These are phyloP conservation scores for Drosophila teissieri DNA, from an alignment of 1,140 invertebrate species.

Conservation along the genomic window DNA sequence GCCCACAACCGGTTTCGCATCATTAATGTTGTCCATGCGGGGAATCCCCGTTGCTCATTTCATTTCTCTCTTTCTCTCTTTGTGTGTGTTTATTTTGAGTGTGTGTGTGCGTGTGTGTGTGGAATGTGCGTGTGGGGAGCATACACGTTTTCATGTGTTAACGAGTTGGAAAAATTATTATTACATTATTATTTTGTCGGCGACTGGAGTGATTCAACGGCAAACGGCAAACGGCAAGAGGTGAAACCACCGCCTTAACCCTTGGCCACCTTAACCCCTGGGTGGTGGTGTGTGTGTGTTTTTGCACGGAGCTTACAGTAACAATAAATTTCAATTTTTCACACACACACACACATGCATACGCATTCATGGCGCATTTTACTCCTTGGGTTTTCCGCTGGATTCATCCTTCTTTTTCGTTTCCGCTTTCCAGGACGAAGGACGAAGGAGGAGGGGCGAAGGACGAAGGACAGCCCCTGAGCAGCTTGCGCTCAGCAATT, in stretches of 20 bases:
- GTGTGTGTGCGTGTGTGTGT: slow-evolving; percentile 10
- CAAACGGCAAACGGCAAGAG: slow-evolving; percentile 41
- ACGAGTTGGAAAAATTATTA: slow-evolving; percentile 83
- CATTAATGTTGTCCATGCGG: slow-evolving; percentile 54
- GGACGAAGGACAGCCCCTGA: slow-evolving; percentile 50
- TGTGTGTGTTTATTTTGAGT: neutral
- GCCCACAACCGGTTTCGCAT: slow-evolving; percentile 38
- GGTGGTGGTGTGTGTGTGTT: slow-evolving; percentile 20
- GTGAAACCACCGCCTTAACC: slow-evolving; percentile 27
- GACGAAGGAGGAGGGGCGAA: neutral
- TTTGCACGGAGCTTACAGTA: slow-evolving; percentile 66
- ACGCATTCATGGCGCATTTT: slow-evolving; percentile 43
- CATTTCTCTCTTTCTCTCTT: neutral
- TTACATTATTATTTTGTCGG: slow-evolving; percentile 81
- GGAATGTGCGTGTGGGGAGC: slow-evolving; percentile 8
- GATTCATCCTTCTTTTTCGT: slow-evolving; percentile 24
- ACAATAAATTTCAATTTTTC: slow-evolving; percentile 81
- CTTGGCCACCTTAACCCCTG: slow-evolving; percentile 1
- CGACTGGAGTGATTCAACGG: slow-evolving; percentile 61
- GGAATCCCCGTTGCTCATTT: neutral
- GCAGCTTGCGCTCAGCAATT: slow-evolving; percentile 71
- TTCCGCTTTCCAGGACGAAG: slow-evolving; percentile 12
- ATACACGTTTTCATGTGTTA: slow-evolving; percentile 69
- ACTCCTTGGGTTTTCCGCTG: slow-evolving; percentile 18
- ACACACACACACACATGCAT: slow-evolving; percentile 41